Evolutionary conservation across 2,113 vertebrate species (phyloP), one percentile per base, ranked within the genome.

Genomic region (Pyxicephalus adspersus): DNA sequence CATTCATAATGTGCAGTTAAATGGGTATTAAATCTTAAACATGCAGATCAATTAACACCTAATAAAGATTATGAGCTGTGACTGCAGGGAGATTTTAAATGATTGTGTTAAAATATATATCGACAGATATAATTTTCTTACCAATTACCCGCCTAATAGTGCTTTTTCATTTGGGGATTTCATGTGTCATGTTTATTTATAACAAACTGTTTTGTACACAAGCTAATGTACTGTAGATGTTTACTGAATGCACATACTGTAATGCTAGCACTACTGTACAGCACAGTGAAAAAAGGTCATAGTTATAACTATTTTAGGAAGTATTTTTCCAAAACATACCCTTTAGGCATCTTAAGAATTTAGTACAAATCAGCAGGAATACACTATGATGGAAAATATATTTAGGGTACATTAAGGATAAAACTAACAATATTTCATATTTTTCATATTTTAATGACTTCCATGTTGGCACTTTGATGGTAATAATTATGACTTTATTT

Each of bases 21-120:
- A 65, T 74, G 60, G 45, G 22, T 79, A 79, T 70, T 70, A 70
- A 79, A 79, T 79, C 65, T 79, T 70, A 79, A 68, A 61, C 54
- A 79, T 17, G 52, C 51, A 73, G 70, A 81, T 81, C 79, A 81
- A 81, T 81, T 81, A 81, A 73, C 79, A 64, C 28, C 68, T 81
- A 74, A 81, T 81, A 73, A 81, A 81, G 60, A 81, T 74, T 74
- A 80, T 80, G 58, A 81, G 57, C 68, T 74, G 70, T 81, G 79
- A 81, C 79, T 72, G 70, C 78, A 64, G 78, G 67, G 78, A 72
- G 34, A 79, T 60, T 58, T 70, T 52, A 68, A 79, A 70, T 79
- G n/a, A 79, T 64, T 63, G n/a, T 54, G 19, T 73, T 81, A 73
- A 45, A 57, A 65, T 77, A 77, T 51, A 78, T 76, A 51, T 45